phyloP scores from a whole-genome alignment of 2,113 vertebrate genomes.

The Struthidea cinerea region DNA sequence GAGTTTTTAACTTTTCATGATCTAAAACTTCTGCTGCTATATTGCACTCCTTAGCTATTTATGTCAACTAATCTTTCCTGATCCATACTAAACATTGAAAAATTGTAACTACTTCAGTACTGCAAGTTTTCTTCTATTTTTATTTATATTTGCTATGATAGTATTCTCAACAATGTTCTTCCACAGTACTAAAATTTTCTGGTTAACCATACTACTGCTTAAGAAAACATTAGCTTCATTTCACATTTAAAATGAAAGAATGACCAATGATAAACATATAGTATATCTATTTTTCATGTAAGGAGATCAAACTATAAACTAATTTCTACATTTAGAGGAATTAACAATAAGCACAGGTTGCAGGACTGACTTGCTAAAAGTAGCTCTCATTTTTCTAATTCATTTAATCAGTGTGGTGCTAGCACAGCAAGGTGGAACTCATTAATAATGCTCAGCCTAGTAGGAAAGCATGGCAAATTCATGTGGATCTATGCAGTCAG shows the following conservation, averaged over 20 bases:
- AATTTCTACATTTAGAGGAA: neutral
- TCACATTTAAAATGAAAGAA: neutral
- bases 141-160: neutral
- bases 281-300: neutral
- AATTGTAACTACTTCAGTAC: neutral
- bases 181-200: neutral
- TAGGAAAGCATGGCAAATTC: constrained; percentile 36
- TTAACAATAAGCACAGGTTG: neutral
- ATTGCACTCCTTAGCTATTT: neutral
- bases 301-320: neutral
- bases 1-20: neutral
- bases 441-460: constrained; percentile 23
- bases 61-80: neutral
- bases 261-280: neutral
- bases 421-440: constrained; percentile 20
- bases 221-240: neutral
- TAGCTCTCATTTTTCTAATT: constrained; percentile 6
- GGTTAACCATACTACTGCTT: neutral
- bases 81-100: neutral
- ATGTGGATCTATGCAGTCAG: neutral
- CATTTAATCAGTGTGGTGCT: neutral
- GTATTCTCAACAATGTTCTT: neutral
- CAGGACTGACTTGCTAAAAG: neutral
- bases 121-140: neutral
- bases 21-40: neutral